Base-by-base conservation (phyloP, 2,113 vertebrate species). In the Pelodiscus sinensis region DNA sequence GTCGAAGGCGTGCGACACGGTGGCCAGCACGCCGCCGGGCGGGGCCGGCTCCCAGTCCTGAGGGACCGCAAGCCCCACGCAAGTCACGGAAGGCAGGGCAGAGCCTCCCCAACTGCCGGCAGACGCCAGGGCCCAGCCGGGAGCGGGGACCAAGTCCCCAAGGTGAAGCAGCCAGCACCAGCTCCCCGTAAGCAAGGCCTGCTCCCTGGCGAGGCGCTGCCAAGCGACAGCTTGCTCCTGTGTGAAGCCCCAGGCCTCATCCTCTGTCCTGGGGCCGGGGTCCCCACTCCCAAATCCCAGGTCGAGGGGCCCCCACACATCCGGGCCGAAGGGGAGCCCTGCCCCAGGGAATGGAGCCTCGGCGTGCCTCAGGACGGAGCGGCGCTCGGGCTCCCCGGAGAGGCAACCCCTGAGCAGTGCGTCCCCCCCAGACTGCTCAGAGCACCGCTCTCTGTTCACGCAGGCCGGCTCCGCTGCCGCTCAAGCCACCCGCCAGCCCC, bases 21-120 rank as follows among this genome's bases (percentile, higher is more conserved):
- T 97, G 85, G 98, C 97, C 55, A 98, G 98, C 91, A 99, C 97
- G 8, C 98, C 96, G 25, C 98, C 97, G 24, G 98, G 96, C 81
- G 98, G 97, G 29, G 98, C 88, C 10, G 97, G 97, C 84, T 98
- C 98, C 98, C 99, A 99, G 96, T 99, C 99, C 99, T 99, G 97
- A 18, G 97, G 97, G 24, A 85, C 29, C 90, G 93, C 38, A 97
- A 94, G 55, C 54, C 51, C 35, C 80, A 92, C 8, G 22, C 3
- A 78, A n/a, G 44, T 95, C 52, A 57, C 3, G 50, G 56, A 87
- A 5, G 38, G 0, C 52, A 54, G 0, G 38, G 82, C 79, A 89
- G 8, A 2, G 27, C 3, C 54, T 52, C 0, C 5, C 18, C 80
- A 71, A 51, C 65, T 15, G 38, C 38, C 73, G 14, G 22, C 73